Conservation (phyloP, 2,113 vertebrate species). For the Anoplopoma fimbria region DNA sequence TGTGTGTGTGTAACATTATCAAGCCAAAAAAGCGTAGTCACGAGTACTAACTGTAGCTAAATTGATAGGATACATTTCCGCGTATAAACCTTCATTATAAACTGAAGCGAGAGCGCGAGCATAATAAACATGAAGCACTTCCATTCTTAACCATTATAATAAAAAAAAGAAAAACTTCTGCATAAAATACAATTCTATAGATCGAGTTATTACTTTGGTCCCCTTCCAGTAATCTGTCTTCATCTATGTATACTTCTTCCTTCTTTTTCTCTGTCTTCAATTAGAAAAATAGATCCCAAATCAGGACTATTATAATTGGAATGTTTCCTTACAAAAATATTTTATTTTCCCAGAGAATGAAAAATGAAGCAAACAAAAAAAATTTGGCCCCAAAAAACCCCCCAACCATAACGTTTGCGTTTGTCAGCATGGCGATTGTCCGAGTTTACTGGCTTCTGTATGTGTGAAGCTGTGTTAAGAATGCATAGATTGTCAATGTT, state of each 20-base stretch:
- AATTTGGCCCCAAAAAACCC: conserved; percentile 47
- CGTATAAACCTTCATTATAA: conserved; percentile 70
- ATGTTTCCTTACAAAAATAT: conserved; percentile 85
- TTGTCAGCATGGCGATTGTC: conserved; percentile 76
- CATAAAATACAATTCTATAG: conserved; percentile 81
- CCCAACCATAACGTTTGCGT: neutral
- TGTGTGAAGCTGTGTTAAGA: conserved; percentile 36
- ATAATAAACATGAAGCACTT: conserved; percentile 73
- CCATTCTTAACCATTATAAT: conserved; percentile 76
- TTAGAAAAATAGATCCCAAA: conserved; percentile 85
- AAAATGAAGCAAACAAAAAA: conserved; percentile 60
- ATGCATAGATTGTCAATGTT: conserved; percentile 78
- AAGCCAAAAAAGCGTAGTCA: conserved; percentile 71
- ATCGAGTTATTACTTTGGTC: conserved; percentile 81
- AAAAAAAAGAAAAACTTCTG: conserved; percentile 58
- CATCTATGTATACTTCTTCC: conserved; percentile 61
- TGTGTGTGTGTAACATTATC: conserved; percentile 36
- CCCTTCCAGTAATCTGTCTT: conserved; percentile 78
- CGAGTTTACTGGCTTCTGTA: conserved; percentile 48
- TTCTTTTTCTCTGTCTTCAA: conserved; percentile 65
- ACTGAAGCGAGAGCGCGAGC: conserved; percentile 63
- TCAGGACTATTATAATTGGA: conserved; percentile 65
- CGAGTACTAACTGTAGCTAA: conserved; percentile 68
- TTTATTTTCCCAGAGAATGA: conserved; percentile 70
- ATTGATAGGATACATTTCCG: conserved; percentile 70